Evolutionary conservation across 2,888 invertebrate genomes (phyloP).

Genomic region (Synanthedon formicaeformis): DNA sequence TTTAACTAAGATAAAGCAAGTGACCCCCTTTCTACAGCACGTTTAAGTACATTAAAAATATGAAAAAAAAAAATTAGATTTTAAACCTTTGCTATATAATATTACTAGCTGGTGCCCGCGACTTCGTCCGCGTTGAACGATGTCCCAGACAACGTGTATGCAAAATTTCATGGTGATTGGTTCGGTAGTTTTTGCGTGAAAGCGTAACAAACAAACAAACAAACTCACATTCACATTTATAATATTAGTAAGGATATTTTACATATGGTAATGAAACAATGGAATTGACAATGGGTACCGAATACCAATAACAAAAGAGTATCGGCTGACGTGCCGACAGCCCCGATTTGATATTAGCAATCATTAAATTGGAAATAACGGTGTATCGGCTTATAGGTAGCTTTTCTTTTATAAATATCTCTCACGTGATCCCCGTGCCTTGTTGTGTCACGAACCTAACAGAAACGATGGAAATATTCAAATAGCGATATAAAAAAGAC

Average conservation of each 20-base stretch:
- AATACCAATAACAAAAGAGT: slow-evolving; percentile 42
- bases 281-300: slow-evolving; percentile 12
- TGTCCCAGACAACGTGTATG: too few species aligned
- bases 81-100: neutral
- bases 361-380: slow-evolving; percentile 71
- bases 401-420: slow-evolving; percentile 69
- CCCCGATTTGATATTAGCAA: slow-evolving; percentile 64
- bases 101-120: too few species aligned
- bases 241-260: too few species aligned
- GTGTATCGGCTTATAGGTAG: slow-evolving; percentile 62
- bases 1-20: too few species aligned
- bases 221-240: too few species aligned
- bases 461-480: slow-evolving; percentile 67
- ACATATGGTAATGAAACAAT: neutral
- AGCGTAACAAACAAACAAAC: too few species aligned
- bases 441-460: slow-evolving; percentile 64
- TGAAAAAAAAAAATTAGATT: neutral
- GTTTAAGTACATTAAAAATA: neutral
- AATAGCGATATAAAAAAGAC: slow-evolving; percentile 70
- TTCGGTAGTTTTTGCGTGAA: too few species aligned
- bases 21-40: too few species aligned
- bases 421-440: slow-evolving; percentile 67
- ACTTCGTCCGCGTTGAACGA: too few species aligned
- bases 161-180: too few species aligned
- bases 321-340: slow-evolving; percentile 51